Base-by-base conservation (phyloP, 2,797 vertebrate species). In the Acanthis flammea region DNA sequence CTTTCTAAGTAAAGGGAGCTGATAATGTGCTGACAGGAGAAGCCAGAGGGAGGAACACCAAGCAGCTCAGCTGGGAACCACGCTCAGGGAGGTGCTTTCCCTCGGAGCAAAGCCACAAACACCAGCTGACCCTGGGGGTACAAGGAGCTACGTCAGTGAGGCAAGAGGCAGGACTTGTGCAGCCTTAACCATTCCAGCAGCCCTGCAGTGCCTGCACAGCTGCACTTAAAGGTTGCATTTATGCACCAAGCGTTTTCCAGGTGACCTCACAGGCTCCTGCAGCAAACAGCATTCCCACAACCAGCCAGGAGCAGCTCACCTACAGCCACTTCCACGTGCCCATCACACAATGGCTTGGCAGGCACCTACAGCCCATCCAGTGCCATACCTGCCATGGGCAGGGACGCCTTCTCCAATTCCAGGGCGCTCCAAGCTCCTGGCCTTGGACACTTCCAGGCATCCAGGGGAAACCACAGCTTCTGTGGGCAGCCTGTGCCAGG, bases 371-470 rank as follows among this genome's bases (percentile, higher is more conserved):
- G 28, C 2, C 2, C 53, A 23, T 6, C 19, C 53, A 33, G 4
- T 53, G 0, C 45, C 66, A 37, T 4, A 6, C 19, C 57, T n/a
- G 50, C 50, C 19, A 17, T 0, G 14, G 17, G 28, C 44, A 65
- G n/a, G 19, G 45, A 33, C 37, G 51, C 5, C 5, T 58, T 1
- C 24, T 24, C 7, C 33, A 12, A 0, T 0, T 9, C 48, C 48
- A n/a, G 9, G 4, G 0, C 50, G 55, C 55, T 48, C 31, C 42
- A 54, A 48, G 31, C 22, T 16, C 41, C 48, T 18, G 70, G 19
- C 27, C 19, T 10, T 30, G 31, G 55, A 50, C 35, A 37, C 16
- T 35, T 2, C 16, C 48, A 88, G 25, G 14, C 21, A 33, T 60
- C 17, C 45, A 44, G 54, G 10, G 21, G 12, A 30, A 73, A 33